A percentile compares a stretch with the other conserved stretches of the same genome.
These are phyloP conservation scores for Cephalopterus ornatus DNA, from an alignment of 2,113 vertebrate species.

Conservation along the genomic window DNA sequence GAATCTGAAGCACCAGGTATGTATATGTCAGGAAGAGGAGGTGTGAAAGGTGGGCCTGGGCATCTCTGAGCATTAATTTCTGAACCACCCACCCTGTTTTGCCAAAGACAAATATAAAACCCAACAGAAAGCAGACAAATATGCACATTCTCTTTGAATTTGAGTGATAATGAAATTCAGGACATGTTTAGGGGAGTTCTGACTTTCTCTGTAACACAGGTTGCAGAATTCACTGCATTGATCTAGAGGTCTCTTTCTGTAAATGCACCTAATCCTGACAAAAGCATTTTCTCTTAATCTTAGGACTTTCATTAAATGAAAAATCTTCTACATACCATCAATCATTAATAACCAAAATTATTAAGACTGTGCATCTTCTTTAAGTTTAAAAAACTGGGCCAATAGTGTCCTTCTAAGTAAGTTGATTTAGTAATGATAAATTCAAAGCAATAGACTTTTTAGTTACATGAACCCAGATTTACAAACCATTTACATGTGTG, in stretches of 20 bases:
- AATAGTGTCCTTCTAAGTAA: neutral
- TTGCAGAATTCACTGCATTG: neutral
- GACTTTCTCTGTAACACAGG: neutral
- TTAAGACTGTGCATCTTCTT: neutral
- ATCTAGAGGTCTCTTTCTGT: neutral
- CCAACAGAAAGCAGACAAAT: neutral
- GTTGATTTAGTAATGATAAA: neutral
- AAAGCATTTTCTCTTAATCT: neutral
- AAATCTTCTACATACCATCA: neutral
- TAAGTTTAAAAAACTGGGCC: neutral
- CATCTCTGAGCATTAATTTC: neutral
- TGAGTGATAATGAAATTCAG: neutral
- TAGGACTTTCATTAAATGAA: neutral
- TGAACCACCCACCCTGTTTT: neutral
- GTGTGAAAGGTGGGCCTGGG: neutral
- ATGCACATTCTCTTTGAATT: neutral
- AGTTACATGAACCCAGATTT: neutral
- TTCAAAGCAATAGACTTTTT: neutral
- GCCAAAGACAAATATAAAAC: neutral
- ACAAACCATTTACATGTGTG: neutral
- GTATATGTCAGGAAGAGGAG: neutral
- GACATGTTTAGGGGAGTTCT: neutral
- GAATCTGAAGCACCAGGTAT: neutral
- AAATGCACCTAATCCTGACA: neutral
- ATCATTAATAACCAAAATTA: neutral